Evolutionary conservation across 2,888 invertebrate species (phyloP), one percentile per base, ranked within the genome.

Genomic region (Drosophila subquinaria): DNA sequence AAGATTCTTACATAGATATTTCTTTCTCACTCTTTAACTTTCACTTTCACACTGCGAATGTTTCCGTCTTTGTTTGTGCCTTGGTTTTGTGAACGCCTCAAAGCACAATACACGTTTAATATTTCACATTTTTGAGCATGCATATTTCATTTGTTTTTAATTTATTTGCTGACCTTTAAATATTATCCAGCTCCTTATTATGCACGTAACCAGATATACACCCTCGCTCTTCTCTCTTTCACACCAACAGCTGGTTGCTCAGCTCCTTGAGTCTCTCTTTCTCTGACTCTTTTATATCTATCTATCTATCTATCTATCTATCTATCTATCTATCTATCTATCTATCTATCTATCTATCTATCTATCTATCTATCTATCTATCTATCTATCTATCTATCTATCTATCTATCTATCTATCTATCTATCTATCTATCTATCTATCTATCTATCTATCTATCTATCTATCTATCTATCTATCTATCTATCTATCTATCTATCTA

Each of bases 101-200:
- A 48, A 60, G 52, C 60, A 53, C 47, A 56, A 63, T 69, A 40
- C 53, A 66, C 59, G 43, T 47, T 73, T 38, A 15, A 36, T 43
- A 30, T 52, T 52, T 51, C 50, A 53, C 27, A 56, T 51, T 67
- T 60, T 52, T 35, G 33, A 42, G 38, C 56, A 59, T 23, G 57
- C 69, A 72, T 76, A 69, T 77, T 74, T 73, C 47, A 76, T 78
- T 73, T 71, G 55, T 64, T 73, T 63, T 76, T 69, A 52, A 76
- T 73, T 64, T 70, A 60, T 63, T 75, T 72, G 66, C 38, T 30
- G 56, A 40, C 23, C 48, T 20, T 50, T 57, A 10, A 42, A 42
- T 42, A 10, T 10, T 42, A 10, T 10, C 23, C 27, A 17, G 50
- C 30, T 57, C 10, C 48, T 57, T 42, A 68, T 68, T 68, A 57